A percentile compares a stretch with the other conserved stretches of the same genome.
These are phyloP conservation scores for Neopelma chrysocephalum DNA, from an alignment of 2,797 vertebrate genomes.

Conservation along the genomic window DNA sequence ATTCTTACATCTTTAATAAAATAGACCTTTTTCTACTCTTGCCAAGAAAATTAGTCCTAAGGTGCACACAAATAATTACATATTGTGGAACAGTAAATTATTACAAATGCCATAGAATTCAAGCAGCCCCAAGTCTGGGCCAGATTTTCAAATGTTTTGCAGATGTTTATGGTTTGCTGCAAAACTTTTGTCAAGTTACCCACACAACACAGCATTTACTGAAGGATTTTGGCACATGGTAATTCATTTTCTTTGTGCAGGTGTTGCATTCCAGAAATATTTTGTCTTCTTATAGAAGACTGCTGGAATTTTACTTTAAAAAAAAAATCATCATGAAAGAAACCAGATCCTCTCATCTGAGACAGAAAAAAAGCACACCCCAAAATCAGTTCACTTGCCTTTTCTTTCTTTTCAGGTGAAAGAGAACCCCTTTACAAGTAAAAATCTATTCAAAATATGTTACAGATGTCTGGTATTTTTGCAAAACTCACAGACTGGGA, in stretches of 20 bases:
- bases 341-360: constrained; percentile 20
- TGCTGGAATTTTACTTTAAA: constrained; percentile 66
- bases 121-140: constrained; percentile 1
- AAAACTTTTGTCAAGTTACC: constrained; percentile 46
- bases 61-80: constrained; percentile 42
- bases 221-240: neutral
- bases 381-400: neutral
- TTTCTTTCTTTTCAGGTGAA: neutral
- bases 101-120: constrained; percentile 31
- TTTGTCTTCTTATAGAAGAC: constrained; percentile 66
- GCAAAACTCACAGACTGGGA: constrained; percentile 4
- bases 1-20: constrained; percentile 2
- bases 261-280: constrained; percentile 75
- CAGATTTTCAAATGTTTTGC: constrained; percentile 55
- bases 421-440: constrained; percentile 24
- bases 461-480: constrained; percentile 19
- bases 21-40: constrained; percentile 5
- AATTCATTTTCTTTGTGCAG: constrained; percentile 67
- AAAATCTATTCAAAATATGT: constrained; percentile 20
- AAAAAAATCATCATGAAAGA: constrained; percentile 26
- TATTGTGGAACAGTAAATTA: constrained; percentile 49
- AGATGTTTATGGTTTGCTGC: constrained; percentile 53
- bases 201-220: constrained; percentile 13
- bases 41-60: constrained; percentile 61
- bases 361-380: neutral